Percentiles rank a stretch among this genome's conserved stretches.
Evolutionary conservation across 2,888 invertebrate species (phyloP).

Genomic region (Parthenolecanium corni): DNA sequence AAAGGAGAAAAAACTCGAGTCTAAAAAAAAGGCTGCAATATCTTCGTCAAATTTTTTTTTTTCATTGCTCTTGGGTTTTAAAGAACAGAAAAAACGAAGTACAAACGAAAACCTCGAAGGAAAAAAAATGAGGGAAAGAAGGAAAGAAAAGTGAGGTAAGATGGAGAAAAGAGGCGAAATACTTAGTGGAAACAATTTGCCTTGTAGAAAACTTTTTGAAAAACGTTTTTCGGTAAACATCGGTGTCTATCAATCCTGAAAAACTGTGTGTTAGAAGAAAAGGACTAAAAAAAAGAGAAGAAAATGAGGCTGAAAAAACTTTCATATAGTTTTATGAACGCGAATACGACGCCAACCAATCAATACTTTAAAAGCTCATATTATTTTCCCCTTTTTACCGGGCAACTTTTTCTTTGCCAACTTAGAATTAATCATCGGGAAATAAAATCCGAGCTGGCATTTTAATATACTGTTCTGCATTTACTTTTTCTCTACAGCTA

Average conservation of each 20-base stretch:
- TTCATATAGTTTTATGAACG: conserved; percentile 27
- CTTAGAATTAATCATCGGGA: conserved; percentile 25
- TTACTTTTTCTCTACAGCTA: conserved; percentile 11
- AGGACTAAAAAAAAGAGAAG: neutral
- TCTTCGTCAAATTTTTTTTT: conserved; percentile 15
- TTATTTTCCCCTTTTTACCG: conserved; percentile 24
- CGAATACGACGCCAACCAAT: conserved; percentile 26
- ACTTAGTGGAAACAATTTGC: conserved; percentile 25
- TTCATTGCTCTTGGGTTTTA: too few species aligned
- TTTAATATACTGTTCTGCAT: conserved; percentile 27
- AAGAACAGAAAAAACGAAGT: too few species aligned
- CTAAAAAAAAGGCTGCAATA: conserved; percentile 14
- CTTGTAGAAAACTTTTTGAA: conserved; percentile 25
- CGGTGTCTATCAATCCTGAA: conserved; percentile 25
- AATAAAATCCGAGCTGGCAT: conserved; percentile 26
- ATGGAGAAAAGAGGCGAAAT: conserved; percentile 7
- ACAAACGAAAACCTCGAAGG: too few species aligned
- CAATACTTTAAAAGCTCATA: conserved; percentile 27
- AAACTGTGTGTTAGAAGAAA: neutral
- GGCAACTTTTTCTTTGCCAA: conserved; percentile 17
- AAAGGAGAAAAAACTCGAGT: too few species aligned
- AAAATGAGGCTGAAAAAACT: conserved; percentile 17
- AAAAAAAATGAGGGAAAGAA: conserved; percentile 5
- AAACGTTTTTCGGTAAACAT: conserved; percentile 27
- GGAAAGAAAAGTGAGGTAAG: conserved; percentile 11